Evolutionary conservation across 2,113 vertebrate genomes (phyloP), one percentile per base, ranked within the genome.

Genomic region (Delphinus delphis): DNA sequence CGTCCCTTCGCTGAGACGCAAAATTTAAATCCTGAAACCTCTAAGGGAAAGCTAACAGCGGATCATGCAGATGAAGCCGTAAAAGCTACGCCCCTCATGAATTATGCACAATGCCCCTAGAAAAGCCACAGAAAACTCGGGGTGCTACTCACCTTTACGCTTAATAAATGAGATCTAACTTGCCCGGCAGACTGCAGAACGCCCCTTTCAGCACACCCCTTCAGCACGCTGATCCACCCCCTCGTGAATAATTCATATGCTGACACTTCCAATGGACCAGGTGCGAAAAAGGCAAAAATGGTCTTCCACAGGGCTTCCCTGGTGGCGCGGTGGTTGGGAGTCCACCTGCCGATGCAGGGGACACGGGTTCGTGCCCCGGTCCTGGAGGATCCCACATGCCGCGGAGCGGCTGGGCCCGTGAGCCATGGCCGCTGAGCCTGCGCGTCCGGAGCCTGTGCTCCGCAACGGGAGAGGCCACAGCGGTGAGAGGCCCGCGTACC

Each of bases 201-300:
- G 63, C 84, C 88, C 73, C 21, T 73, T 77, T 90, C 81, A 83
- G 76, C 62, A 79, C 17, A 28, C 81, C 96, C 65, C 60, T 87
- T 93, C 60, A 8, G 94, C 60, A 95, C 67, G 55, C 60, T 90
- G 93, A 73, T 55, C 86, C 92, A 38, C 88, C 88, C 88, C 93
- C 63, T 95, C 23, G 38, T 95, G 96, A 92, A 77, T 88, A 97
- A 97, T 95, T 97, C 91, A 95, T 85, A 85, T 91, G n/a, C 74
- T 9, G 38, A 76, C 74, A 81, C 67, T 92, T 83, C 23, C 33
- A n/a, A 83, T n/a, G 71, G 73, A 81, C 91, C 88, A 96, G 96
- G 96, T 94, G 91, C 9, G 68, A 93, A 97, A 88, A 67, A 70
- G 68, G 84, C 55, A 77, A 88, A 95, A 93, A 55, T 36, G n/a